These are phyloP conservation scores for Saccopteryx bilineata DNA, from an alignment of 2,113 vertebrate species.

Conservation along the genomic window DNA sequence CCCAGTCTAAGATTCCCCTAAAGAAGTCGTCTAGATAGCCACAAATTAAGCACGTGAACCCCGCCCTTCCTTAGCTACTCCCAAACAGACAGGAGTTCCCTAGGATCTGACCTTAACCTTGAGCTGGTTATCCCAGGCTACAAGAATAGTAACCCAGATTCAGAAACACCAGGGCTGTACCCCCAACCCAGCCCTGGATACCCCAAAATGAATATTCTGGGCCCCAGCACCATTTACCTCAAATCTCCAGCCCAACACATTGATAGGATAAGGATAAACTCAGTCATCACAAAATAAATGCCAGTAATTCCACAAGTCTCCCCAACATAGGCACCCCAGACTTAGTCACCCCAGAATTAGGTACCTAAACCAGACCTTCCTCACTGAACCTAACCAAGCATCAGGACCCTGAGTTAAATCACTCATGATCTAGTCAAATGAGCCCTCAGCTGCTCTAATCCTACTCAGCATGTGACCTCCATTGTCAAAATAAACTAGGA, in stretches of 20 bases:
- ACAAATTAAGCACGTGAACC: neutral
- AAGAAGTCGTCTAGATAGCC: neutral
- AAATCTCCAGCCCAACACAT: neutral
- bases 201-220: conserved; percentile 17
- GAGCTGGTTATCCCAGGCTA: neutral
- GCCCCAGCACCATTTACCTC: neutral
- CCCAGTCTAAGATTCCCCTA: neutral
- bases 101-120: neutral
- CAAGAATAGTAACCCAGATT: neutral
- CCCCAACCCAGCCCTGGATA: neutral
- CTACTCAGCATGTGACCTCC: neutral
- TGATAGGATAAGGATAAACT: neutral
- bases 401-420: neutral
- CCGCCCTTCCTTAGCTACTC: neutral
- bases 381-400: neutral
- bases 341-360: conserved; percentile 45
- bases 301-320: neutral
- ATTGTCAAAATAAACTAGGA: neutral
- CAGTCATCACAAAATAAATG: conserved; percentile 13
- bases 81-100: neutral
- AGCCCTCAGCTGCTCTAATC: neutral
- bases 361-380: neutral
- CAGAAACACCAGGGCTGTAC: neutral
- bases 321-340: neutral
- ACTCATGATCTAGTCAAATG: neutral